Percentiles rank a stretch among this genome's conserved stretches.
These are phyloP conservation scores for Egretta garzetta DNA, from an alignment of 2,113 vertebrate species.

Conservation along the genomic window DNA sequence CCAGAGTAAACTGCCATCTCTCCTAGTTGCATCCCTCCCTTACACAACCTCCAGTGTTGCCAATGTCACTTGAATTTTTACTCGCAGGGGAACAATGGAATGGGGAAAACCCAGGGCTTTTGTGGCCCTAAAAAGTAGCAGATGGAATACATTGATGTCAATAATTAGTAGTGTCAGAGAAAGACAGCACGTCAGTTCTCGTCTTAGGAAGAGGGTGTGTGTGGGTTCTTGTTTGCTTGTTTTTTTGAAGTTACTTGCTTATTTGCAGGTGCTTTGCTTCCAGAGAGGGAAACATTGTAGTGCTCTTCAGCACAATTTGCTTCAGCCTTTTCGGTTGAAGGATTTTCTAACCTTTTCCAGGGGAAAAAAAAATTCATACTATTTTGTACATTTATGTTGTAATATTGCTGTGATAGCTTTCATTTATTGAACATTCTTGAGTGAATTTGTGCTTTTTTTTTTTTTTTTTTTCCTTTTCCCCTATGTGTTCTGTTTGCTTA, in stretches of 20 bases:
- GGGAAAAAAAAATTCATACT: too few relatives aligned
- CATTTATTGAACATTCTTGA: neutral
- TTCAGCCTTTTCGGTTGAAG: neutral
- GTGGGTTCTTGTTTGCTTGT: neutral
- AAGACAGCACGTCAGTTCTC: fast-evolving
- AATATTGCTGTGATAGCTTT: neutral
- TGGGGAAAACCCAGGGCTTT: neutral
- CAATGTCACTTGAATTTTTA: neutral
- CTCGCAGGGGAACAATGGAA: neutral
- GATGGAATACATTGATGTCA: neutral
- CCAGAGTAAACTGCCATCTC: neutral
- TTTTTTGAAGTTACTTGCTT: neutral
- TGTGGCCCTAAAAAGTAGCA: neutral
- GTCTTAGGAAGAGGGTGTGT: neutral
- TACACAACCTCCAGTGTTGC: neutral
- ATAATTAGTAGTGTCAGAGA: neutral
- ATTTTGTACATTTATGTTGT: neutral
- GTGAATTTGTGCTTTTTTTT: neutral
- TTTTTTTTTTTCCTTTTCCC: neutral
- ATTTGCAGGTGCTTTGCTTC: neutral
- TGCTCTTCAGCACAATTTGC: neutral
- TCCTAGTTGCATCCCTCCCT: neutral
- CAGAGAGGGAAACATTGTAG: neutral
- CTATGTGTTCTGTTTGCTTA: neutral
- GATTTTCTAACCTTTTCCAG: neutral